Percentiles rank a stretch among this genome's conserved stretches.
Conservation (phyloP, 2,888 invertebrate species). For the Tenthredo amoena region DNA sequence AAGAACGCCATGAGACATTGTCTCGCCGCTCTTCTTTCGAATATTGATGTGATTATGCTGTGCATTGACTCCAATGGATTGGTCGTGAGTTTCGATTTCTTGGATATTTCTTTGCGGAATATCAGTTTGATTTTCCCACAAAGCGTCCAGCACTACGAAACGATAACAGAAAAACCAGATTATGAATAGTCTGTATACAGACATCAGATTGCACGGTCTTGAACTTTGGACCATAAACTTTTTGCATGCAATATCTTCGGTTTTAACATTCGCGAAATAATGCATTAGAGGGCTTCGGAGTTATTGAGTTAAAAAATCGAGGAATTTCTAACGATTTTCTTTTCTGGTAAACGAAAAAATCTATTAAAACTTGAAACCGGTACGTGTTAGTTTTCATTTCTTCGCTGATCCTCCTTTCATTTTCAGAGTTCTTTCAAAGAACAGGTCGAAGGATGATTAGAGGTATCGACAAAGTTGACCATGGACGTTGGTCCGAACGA, state of each 20-base stretch:
- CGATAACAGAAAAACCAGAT: neutral
- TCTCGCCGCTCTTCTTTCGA: neutral
- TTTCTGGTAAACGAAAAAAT: no score
- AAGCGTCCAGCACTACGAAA: slow-evolving; percentile 79
- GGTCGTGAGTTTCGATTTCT: neutral
- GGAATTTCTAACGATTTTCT: no score
- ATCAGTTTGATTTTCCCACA: slow-evolving; percentile 77
- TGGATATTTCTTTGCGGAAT: neutral
- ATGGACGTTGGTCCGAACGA: no score
- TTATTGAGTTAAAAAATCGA: no score
- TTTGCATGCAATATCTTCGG: neutral
- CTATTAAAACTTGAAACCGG: no score
- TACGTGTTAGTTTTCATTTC: no score
- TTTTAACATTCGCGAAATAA: no score
- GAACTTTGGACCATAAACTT: neutral
- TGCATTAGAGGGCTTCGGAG: no score
- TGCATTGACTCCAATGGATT: slow-evolving; percentile 77
- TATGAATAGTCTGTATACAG: neutral
- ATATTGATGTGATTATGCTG: slow-evolving; percentile 54
- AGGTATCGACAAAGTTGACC: no score
- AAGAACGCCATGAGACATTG: neutral
- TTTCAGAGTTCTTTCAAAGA: no score
- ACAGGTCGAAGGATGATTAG: no score
- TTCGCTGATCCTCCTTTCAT: no score
- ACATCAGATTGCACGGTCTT: neutral